phyloP scores from a whole-genome alignment of 2,888 invertebrate genomes.

The Brenthis ino region DNA sequence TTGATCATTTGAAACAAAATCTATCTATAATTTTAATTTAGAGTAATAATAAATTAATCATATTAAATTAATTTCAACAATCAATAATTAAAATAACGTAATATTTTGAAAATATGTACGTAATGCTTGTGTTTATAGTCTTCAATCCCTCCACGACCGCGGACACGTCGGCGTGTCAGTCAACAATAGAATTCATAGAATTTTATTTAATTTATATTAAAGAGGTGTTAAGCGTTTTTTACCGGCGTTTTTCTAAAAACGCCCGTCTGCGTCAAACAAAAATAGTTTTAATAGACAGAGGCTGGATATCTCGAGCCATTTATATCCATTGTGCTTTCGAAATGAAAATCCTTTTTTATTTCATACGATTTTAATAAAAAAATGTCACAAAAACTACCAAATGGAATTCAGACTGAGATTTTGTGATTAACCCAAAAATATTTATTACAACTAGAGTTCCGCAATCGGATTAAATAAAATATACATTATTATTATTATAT shows the following conservation, averaged over 20 bases:
- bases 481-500: no score
- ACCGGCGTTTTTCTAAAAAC: neutral
- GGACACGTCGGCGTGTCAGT: no score
- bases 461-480: neutral
- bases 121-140: no score
- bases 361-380: conserved; percentile 22
- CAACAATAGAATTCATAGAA: no score
- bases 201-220: no score
- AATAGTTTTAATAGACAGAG: conserved; percentile 23
- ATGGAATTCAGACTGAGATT: conserved; percentile 9
- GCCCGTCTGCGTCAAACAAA: conserved; percentile 4
- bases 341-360: conserved; percentile 25
- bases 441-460: conserved; percentile 2
- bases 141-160: no score
- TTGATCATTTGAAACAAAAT: no score
- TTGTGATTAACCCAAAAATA: conserved; percentile 21
- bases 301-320: conserved; percentile 13
- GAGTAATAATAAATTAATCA: no score
- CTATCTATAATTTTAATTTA: no score
- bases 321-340: conserved; percentile 21
- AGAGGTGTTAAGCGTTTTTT: neutral
- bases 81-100: no score
- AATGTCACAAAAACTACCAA: conserved; percentile 21
- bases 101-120: no score
- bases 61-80: no score